phyloP scores from a whole-genome alignment of 1,140 invertebrate species.

The Calycopis cecrops region DNA sequence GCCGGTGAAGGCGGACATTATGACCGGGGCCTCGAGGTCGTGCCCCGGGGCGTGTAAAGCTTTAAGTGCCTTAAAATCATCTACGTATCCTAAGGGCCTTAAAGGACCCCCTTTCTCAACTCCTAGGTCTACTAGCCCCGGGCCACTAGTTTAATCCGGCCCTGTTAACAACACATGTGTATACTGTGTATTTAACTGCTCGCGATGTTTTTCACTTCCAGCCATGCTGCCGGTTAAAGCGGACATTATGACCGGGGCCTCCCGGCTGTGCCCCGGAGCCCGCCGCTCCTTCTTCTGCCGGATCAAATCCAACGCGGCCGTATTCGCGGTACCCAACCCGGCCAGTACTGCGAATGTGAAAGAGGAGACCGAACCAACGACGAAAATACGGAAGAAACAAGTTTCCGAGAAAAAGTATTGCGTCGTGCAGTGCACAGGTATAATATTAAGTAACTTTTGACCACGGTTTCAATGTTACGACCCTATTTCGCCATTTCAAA shows the following conservation, averaged over 20 bases:
- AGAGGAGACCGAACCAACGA: conserved; percentile 76
- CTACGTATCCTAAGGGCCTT: too few relatives aligned
- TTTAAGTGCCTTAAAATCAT: too few relatives aligned
- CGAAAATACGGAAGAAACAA: conserved; percentile 45
- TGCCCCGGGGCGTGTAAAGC: too few relatives aligned
- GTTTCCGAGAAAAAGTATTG: conserved; percentile 55
- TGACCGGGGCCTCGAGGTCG: conserved; percentile 82
- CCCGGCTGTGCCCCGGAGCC: conserved; percentile 89
- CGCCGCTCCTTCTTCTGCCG: conserved; percentile 94
- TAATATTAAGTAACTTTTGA: neutral
- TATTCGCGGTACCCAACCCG: neutral
- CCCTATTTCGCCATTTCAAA: too few relatives aligned
- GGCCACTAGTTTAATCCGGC: too few relatives aligned
- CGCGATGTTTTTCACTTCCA: conserved; percentile 51
- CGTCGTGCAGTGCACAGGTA: conserved; percentile 66
- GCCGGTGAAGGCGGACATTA: conserved; percentile 91
- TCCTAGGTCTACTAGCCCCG: too few relatives aligned
- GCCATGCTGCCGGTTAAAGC: conserved; percentile 94
- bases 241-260: conserved; percentile 84
- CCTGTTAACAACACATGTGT: too few relatives aligned
- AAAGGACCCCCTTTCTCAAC: too few relatives aligned
- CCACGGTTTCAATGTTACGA: too few relatives aligned
- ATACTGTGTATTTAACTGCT: too few relatives aligned
- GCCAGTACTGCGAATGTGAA: conserved; percentile 76
- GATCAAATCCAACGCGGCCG: conserved; percentile 83